These are phyloP conservation scores for Bostrychus sinensis DNA, from an alignment of 2,113 vertebrate genomes.

Conservation along the genomic window DNA sequence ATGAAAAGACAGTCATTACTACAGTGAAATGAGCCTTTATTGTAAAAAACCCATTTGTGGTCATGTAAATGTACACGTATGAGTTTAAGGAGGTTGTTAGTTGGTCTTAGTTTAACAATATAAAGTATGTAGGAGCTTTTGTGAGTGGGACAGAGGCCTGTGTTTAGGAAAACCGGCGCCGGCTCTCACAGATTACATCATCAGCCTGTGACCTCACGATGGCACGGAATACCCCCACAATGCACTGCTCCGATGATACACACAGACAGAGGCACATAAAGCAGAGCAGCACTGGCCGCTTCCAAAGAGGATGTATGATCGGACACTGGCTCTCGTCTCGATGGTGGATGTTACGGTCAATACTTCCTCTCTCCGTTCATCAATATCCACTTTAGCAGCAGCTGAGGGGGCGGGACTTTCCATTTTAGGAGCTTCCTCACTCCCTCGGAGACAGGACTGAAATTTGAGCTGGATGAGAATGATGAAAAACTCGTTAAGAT, in stretches of 20 bases:
- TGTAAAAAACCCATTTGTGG: neutral
- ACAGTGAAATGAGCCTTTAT: neutral
- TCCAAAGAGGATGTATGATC: slow-evolving; percentile 44
- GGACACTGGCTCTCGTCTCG: slow-evolving; percentile 15
- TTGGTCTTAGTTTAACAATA: neutral
- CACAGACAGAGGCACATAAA: neutral
- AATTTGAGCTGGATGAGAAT: slow-evolving; percentile 23
- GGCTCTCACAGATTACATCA: slow-evolving; percentile 76
- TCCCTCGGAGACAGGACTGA: slow-evolving; percentile 4
- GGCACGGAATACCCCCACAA: slow-evolving; percentile 58
- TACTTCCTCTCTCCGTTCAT: slow-evolving; percentile 54
- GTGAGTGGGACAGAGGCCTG: slow-evolving; percentile 41
- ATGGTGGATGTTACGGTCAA: slow-evolving; percentile 41
- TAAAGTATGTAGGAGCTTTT: slow-evolving; percentile 18
- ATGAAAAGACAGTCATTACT: neutral
- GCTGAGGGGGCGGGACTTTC: slow-evolving; percentile 47
- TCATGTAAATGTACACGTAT: neutral
- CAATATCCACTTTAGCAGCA: slow-evolving; percentile 49
- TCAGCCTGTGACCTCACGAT: slow-evolving; percentile 67
- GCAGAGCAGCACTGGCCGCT: slow-evolving; percentile 16
- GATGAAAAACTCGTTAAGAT: neutral
- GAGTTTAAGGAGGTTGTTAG: neutral
- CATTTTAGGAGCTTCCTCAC: slow-evolving; percentile 47
- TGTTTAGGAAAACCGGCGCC: slow-evolving; percentile 70
- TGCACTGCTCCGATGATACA: slow-evolving; percentile 48